Evolutionary conservation across 2,113 vertebrate genomes (phyloP).

Genomic region (Gadus chalcogrammus): DNA sequence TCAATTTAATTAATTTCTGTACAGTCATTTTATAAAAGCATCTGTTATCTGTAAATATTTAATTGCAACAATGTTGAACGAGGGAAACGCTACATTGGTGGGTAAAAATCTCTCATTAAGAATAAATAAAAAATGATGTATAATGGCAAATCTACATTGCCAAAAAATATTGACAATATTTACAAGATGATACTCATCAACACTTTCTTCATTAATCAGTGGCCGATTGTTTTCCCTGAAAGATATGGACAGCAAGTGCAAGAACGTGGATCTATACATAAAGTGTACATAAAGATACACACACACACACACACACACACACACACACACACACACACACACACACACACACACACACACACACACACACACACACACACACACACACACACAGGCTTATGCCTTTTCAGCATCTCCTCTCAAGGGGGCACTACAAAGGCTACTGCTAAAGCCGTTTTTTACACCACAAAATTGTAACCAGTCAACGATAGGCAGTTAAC

Average conservation of each 20-base stretch:
- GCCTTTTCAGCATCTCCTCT: too few relatives aligned
- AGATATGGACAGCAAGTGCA: too few relatives aligned
- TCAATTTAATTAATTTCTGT: constrained; percentile 27
- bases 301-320: neutral
- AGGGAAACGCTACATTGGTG: constrained; percentile 48
- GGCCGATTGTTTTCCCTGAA: constrained; percentile 8
- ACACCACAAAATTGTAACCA: too few relatives aligned
- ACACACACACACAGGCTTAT: too few relatives aligned
- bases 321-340: too few relatives aligned
- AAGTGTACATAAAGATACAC: too few relatives aligned
- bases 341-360: too few relatives aligned
- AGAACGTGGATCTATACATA: too few relatives aligned
- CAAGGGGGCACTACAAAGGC: too few relatives aligned
- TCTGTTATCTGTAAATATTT: constrained; percentile 30
- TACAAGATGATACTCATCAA: constrained; percentile 49
- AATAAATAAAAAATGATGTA: constrained; percentile 41
- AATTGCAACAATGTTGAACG: constrained; percentile 12
- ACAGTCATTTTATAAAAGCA: constrained; percentile 42
- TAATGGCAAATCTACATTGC: constrained; percentile 34
- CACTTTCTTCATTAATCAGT: constrained; percentile 32
- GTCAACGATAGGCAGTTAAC: too few relatives aligned
- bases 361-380: neutral
- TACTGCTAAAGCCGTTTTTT: too few relatives aligned
- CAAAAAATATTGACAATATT: constrained; percentile 65
- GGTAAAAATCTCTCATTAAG: constrained; percentile 23